A percentile compares a stretch with the other conserved stretches of the same genome.
phyloP scores from a whole-genome alignment of 2,797 vertebrate genomes.

The Myiotriccus ornatus region DNA sequence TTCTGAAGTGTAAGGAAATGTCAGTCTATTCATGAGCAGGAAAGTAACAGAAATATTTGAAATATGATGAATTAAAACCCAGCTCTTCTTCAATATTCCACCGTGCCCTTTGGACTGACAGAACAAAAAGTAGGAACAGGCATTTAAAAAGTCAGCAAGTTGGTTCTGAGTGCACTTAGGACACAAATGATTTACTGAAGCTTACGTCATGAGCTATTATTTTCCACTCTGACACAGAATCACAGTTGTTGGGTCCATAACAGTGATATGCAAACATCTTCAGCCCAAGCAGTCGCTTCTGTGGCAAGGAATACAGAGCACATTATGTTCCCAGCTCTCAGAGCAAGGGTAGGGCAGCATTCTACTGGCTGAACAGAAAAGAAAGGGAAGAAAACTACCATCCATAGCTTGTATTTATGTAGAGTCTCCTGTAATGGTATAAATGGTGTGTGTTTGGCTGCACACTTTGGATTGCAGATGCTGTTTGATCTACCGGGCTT shows the following conservation, averaged over 20 bases:
- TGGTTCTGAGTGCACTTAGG: slow-evolving; percentile 18
- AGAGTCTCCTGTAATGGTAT: not conserved
- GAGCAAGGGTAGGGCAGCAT: not conserved
- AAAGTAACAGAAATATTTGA: not conserved
- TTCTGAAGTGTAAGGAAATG: not conserved
- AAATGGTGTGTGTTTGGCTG: not conserved
- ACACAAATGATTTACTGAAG: slow-evolving; percentile 28
- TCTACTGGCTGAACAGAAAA: not conserved
- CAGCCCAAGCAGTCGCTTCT: slow-evolving; percentile 5
- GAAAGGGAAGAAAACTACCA: not conserved
- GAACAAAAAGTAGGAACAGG: not conserved
- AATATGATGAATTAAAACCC: not conserved
- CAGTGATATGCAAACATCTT: slow-evolving; percentile 42
- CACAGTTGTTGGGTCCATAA: not conserved
- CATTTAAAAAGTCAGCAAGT: not conserved
- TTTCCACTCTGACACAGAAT: slow-evolving; percentile 49
- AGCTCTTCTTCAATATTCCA: not conserved
- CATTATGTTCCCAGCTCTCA: slow-evolving; percentile 1
- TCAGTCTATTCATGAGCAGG: not conserved
- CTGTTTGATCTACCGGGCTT: not conserved
- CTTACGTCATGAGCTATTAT: slow-evolving; percentile 42
- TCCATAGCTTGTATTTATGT: not conserved
- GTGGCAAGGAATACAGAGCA: slow-evolving; percentile 38
- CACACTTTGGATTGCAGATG: not conserved
- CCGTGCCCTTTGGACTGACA: not conserved